Evolutionary conservation across 2,888 invertebrate genomes (phyloP).

Genomic region (Smittia aterrima): DNA sequence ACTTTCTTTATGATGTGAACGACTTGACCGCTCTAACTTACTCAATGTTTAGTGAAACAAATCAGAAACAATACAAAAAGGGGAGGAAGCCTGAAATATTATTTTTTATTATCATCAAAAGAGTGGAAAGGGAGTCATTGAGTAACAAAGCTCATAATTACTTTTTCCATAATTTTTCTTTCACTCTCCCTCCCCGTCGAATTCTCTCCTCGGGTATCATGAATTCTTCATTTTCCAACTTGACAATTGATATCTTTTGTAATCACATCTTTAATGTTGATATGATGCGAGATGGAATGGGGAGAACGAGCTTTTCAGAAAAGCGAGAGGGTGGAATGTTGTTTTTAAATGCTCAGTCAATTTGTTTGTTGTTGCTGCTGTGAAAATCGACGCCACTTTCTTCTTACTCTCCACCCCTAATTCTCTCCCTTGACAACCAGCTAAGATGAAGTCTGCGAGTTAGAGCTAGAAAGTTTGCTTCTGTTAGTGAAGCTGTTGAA

Average conservation of each 20-base stretch:
- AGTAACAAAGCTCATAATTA: background rate
- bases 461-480: background rate
- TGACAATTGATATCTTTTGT: slow-evolving; percentile 11
- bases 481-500: background rate
- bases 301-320: background rate
- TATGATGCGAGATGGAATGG: background rate
- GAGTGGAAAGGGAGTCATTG: background rate
- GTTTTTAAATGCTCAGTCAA: background rate
- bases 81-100: no score
- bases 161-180: background rate
- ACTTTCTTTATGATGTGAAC: background rate
- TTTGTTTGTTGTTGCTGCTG: background rate
- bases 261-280: background rate
- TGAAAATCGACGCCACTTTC: background rate
- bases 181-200: background rate
- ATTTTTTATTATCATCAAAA: no score
- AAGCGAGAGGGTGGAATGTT: background rate
- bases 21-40: no score
- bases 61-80: no score
- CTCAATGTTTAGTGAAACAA: no score
- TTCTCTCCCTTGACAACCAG: background rate
- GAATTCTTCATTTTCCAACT: background rate
- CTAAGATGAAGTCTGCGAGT: background rate
- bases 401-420: background rate
- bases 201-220: background rate